These are phyloP conservation scores for Eulimnadia texana DNA, from an alignment of 1,140 invertebrate genomes.

Conservation along the genomic window DNA sequence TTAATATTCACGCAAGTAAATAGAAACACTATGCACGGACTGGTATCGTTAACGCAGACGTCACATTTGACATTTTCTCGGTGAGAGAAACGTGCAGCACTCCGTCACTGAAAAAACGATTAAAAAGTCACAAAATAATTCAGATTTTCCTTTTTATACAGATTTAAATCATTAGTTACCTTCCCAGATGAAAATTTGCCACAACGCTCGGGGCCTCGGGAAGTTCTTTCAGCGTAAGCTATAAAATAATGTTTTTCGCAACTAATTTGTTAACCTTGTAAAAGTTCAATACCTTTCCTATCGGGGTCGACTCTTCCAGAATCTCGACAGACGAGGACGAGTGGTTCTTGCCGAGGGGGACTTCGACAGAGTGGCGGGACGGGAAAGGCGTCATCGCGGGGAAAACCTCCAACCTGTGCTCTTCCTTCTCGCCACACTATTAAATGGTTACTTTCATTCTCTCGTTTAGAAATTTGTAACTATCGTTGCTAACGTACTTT, in stretches of 20 bases:
- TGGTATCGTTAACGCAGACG: constrained; percentile 5
- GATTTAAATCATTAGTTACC: too few species aligned
- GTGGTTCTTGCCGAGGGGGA: constrained; percentile 3
- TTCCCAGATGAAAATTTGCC: constrained; percentile 10
- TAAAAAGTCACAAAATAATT: too few species aligned
- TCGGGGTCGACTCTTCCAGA: background rate
- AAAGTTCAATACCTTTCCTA: constrained; percentile 11
- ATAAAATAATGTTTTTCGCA: background rate
- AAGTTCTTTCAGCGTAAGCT: constrained; percentile 7
- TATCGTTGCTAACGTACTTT: background rate
- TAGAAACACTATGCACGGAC: too few species aligned
- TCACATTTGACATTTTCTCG: constrained; percentile 11
- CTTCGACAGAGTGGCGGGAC: background rate
- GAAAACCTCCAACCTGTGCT: constrained; percentile 2
- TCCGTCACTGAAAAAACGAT: constrained; percentile 8
- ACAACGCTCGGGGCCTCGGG: constrained; percentile 13
- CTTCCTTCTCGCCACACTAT: constrained; percentile 6
- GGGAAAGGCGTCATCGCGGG: constrained; percentile 6
- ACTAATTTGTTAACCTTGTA: background rate
- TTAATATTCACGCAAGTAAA: too few species aligned
- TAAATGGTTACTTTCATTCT: background rate
- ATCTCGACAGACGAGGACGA: background rate
- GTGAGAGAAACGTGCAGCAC: constrained; percentile 1
- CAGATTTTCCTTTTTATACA: too few species aligned
- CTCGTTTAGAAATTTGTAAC: background rate